Base-by-base conservation (phyloP, 2,113 vertebrate species). In the Chamaea fasciata region DNA sequence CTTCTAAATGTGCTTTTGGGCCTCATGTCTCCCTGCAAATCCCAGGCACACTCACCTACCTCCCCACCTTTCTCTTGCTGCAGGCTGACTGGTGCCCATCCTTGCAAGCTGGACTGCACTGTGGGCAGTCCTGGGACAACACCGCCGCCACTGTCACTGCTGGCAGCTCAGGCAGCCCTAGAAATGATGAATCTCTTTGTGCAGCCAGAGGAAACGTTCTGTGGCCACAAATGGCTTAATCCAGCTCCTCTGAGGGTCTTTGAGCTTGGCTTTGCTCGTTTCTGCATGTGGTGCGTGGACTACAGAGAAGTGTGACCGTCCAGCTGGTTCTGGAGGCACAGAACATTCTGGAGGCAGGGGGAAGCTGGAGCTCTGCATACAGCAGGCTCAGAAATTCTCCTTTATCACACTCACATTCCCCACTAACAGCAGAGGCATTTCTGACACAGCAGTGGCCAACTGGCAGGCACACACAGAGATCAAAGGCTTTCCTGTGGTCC, bases 371-470 rank as follows among this genome's bases (percentile, higher is more conserved):
- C 41, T 92, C 15, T 56, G 47, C 59, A 4, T 67, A 13, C 39
- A 53, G 81, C 71, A n/a, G 1, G 5, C 85, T 74, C 67, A 28
- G 67, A 65, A 79, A 65, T 78, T 46, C 69, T 59, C 64, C 95
- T 89, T 90, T 62, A 44, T 73, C 92, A 17, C 81, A 50, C 69
- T 68, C 59, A 1, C 80, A 39, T 80, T 93, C 59, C 82, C 39
- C 27, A 37, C 50, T 8, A 65, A 47, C 78, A 92, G 42, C 55
- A 94, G 87, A 68, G 81, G 92, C 89, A 42, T 89, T 93, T 95
- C 82, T 87, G 92, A 83, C 71, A 27, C 79, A 87, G 91, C 90
- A 92, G 83, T 50, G 59, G 92, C 94, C 92, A 92, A 81, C 62
- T 83, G 94, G 88, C 85, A 90, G 93, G 65, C 83, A 3, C 89